Base-by-base conservation (phyloP, 1,140 invertebrate species). In the Stratiolaelaps scimitus region DNA sequence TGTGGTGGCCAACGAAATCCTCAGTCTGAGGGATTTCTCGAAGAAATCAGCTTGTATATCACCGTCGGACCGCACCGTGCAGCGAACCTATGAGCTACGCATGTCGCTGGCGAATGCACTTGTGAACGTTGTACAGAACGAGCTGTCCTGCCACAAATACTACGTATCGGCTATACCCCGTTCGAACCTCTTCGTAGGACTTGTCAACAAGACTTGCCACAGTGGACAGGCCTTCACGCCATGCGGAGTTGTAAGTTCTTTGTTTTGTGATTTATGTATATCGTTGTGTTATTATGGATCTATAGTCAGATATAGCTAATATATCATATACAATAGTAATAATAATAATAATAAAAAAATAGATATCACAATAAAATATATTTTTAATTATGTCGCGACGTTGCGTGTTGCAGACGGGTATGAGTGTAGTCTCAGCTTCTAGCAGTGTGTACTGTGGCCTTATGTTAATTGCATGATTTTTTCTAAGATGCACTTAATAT, bases 111-210 rank as follows among this genome's bases (percentile, higher is more conserved):
- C 72, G 66, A 73, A 74, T 60, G 83, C 89, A 5, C 74, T 92
- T 15, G 85, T 85, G 5, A 92, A 92, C 76, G 81, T 87, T 30
- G 85, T 89, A 28, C 85, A 87, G 69, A 88, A 88, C 4, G 89
- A 92, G 74, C 86, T 90, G 68, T 60, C 53, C 19, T 90, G 87
- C 74, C 85, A 87, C n/a, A 85, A 85, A 72, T 94, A 94, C 75
- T 76, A 88, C 70, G 83, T 94, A 45, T 83, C 85, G 1, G 77
- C 85, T 23, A 81, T 95, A 64, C 83, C 84, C 19, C 83, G 84
- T 0, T 92, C 88, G 2, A 94, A 95, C 77, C 77, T 86, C 2
- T 93, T 93, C 72, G 78, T 93, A 30, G 89, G 87, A 2, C 81
- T 93, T 15, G 84, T 94, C 2, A 92, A 93, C 74, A 83, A 86